Evolutionary conservation across 1,140 invertebrate species (phyloP).

Genomic region (Atta texana): DNA sequence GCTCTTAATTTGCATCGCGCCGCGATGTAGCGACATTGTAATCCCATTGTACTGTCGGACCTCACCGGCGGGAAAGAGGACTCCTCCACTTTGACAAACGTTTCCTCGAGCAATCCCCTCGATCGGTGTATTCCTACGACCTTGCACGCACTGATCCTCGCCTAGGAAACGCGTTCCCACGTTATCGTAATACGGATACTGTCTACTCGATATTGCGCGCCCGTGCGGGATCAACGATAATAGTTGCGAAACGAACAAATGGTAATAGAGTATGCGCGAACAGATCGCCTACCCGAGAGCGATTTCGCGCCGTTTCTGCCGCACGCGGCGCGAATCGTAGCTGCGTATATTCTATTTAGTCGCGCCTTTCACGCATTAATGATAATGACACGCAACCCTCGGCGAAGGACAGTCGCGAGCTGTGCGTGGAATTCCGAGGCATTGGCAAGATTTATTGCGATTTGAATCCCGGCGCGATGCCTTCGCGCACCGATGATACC

Average conservation of each 20-base stretch:
- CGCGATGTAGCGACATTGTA: constrained; percentile 43
- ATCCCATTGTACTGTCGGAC: constrained; percentile 54
- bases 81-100: constrained; percentile 42
- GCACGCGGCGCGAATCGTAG: constrained; percentile 55
- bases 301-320: constrained; percentile 51
- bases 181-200: constrained; percentile 50
- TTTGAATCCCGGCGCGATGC: constrained; percentile 1
- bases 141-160: constrained; percentile 20
- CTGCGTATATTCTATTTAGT: constrained; percentile 60
- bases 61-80: not conserved
- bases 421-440: constrained; percentile 70
- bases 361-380: constrained; percentile 74
- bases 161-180: constrained; percentile 65
- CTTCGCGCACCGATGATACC: constrained; percentile 69
- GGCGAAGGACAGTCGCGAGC: constrained; percentile 70
- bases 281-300: constrained; percentile 46
- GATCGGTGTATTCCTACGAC: constrained; percentile 14
- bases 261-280: constrained; percentile 53
- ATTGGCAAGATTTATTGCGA: constrained; percentile 72
- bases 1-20: constrained; percentile 55
- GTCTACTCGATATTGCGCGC: constrained; percentile 48
- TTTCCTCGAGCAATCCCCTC: constrained; percentile 54
- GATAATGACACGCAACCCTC: constrained; percentile 71
- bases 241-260: constrained; percentile 64
- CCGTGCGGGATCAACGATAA: constrained; percentile 33